phyloP scores from a whole-genome alignment of 1,140 invertebrate species.

The Pseudomyrmex flavicornis region DNA sequence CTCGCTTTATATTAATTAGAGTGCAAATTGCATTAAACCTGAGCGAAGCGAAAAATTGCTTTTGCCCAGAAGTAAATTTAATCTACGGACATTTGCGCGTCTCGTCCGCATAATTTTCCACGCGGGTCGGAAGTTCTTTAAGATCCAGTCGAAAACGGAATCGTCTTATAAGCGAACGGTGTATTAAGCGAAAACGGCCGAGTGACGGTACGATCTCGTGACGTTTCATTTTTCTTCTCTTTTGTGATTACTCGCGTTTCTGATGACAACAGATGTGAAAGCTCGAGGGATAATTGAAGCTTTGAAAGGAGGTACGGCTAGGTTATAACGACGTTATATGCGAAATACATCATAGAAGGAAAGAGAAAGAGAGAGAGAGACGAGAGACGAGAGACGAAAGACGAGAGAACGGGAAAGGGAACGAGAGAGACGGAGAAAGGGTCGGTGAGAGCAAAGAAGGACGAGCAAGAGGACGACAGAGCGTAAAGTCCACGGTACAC shows the following conservation, averaged over 20 bases:
- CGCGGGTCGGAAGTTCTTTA: constrained; percentile 54
- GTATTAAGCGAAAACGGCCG: constrained; percentile 41
- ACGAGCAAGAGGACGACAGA: constrained; percentile 22
- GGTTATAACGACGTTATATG: constrained; percentile 20
- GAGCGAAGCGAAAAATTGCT: constrained; percentile 61
- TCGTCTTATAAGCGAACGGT: constrained; percentile 9
- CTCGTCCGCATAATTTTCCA: constrained; percentile 41
- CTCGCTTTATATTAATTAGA: constrained; percentile 56
- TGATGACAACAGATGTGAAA: constrained; percentile 21
- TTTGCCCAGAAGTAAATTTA: constrained; percentile 54
- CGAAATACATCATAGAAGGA: constrained; percentile 31
- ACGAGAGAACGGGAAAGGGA: constrained; percentile 2
- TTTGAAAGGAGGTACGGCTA: constrained; percentile 66
- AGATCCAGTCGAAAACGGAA: constrained; percentile 50
- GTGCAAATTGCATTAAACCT: constrained; percentile 58
- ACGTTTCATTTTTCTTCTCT: constrained; percentile 30
- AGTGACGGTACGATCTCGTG: constrained; percentile 10
- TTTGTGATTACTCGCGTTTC: neutral
- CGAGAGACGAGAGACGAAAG: neutral
- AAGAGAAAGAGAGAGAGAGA: neutral
- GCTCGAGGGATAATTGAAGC: constrained; percentile 72
- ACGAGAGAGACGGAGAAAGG: constrained; percentile 4
- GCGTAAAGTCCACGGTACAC: constrained; percentile 61
- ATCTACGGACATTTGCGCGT: constrained; percentile 45
- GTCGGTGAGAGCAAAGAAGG: neutral